Evolutionary conservation across 2,113 vertebrate species (phyloP).

Genomic region (Raja brachyura): DNA sequence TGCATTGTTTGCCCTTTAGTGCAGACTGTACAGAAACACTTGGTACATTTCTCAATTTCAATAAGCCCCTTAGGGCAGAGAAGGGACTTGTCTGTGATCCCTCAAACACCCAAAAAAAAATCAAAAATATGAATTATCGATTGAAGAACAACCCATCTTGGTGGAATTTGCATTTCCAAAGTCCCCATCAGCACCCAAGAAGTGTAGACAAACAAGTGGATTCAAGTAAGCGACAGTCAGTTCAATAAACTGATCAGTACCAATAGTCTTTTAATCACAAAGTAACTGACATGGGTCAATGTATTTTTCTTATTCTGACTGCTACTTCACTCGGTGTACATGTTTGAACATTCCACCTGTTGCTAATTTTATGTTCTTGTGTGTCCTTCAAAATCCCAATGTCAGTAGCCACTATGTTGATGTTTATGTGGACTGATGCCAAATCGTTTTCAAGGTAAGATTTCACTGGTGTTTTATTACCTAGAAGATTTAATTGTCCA

Average conservation of each 20-base stretch:
- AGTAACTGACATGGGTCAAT: neutral
- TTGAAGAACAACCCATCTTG: too few relatives aligned
- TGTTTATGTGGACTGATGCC: neutral
- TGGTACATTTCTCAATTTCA: too few relatives aligned
- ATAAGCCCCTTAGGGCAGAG: too few relatives aligned
- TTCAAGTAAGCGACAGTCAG: neutral
- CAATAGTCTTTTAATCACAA: neutral
- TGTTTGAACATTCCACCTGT: neutral
- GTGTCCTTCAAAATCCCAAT: neutral
- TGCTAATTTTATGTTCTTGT: neutral
- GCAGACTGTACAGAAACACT: too few relatives aligned
- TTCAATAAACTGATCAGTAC: neutral
- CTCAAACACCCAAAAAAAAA: too few relatives aligned
- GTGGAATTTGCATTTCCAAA: too few relatives aligned
- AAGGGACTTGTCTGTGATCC: too few relatives aligned
- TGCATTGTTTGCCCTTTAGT: too few relatives aligned
- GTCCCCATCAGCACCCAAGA: too few relatives aligned
- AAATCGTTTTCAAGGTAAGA: constrained; percentile 16
- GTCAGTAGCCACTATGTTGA: neutral
- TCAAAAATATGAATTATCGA: too few relatives aligned
- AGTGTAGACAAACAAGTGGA: neutral
- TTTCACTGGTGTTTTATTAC: neutral
- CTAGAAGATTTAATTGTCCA: neutral
- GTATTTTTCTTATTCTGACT: neutral
- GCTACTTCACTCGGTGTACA: neutral